Conservation (phyloP, 2,888 invertebrate species). For the Agrochola lychnidis region DNA sequence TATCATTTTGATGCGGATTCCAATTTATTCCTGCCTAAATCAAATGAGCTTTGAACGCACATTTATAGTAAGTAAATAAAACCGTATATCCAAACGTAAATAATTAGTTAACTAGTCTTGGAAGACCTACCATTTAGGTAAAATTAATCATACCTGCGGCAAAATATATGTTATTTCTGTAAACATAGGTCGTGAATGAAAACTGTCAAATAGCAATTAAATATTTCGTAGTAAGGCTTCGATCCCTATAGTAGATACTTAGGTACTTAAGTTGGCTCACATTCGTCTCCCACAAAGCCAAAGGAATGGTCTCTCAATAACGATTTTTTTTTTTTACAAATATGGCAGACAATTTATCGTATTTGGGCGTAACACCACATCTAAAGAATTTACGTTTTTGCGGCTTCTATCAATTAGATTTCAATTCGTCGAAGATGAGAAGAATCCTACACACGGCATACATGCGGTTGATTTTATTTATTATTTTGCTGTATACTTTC, state of each 20-base stretch:
- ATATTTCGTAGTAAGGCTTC: not conserved
- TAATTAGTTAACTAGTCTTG: not conserved
- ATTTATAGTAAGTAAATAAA: not conserved
- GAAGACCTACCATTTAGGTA: not conserved
- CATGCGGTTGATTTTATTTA: slow-evolving; percentile 68
- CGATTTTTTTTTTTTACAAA: slow-evolving; percentile 11
- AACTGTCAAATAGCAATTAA: slow-evolving; percentile 37
- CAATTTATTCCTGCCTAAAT: not conserved
- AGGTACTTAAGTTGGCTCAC: not conserved
- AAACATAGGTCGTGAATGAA: slow-evolving; percentile 19
- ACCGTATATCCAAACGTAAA: not conserved
- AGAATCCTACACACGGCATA: slow-evolving; percentile 71
- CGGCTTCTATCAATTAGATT: slow-evolving; percentile 74
- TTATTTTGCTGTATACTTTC: slow-evolving; percentile 70
- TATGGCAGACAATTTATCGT: slow-evolving; percentile 43
- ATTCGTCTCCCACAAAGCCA: not conserved
- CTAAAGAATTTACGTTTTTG: slow-evolving; percentile 69
- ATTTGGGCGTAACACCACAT: slow-evolving; percentile 70
- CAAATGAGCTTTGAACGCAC: not conserved
- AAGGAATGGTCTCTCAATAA: not conserved
- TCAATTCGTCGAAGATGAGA: slow-evolving; percentile 60
- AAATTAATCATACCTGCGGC: slow-evolving; percentile 7
- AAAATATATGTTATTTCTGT: slow-evolving; percentile 19
- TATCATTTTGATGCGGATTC: not conserved
- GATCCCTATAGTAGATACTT: not conserved